Evolutionary conservation across 2,888 invertebrate genomes (phyloP).

Genomic region (Mythimna pallens): DNA sequence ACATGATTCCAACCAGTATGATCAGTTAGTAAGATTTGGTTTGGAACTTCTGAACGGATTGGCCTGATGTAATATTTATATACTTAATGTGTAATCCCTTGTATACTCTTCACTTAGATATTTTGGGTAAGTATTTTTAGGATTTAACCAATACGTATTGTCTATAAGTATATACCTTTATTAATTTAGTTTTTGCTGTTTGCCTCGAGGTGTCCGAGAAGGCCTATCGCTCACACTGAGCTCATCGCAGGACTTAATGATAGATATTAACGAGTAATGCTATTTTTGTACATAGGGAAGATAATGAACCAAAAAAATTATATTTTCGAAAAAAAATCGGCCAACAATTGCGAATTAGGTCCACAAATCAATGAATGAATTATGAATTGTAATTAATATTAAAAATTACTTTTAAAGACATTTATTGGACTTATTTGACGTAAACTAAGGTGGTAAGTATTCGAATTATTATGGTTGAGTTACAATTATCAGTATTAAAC

Average conservation of each 20-base stretch:
- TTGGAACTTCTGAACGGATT: slow-evolving; percentile 5
- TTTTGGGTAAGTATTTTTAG: slow-evolving; percentile 20
- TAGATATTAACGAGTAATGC: slow-evolving; percentile 56
- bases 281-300: slow-evolving; percentile 65
- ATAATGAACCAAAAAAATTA: slow-evolving; percentile 50
- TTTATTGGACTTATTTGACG: neutral
- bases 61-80: slow-evolving; percentile 14
- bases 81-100: slow-evolving; percentile 20
- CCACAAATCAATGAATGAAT: slow-evolving; percentile 16
- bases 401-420: neutral
- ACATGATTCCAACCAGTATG: neutral
- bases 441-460: slow-evolving; percentile 2
- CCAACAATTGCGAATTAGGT: slow-evolving; percentile 28
- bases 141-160: slow-evolving; percentile 8
- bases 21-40: neutral
- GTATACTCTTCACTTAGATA: slow-evolving; percentile 22
- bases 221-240: slow-evolving; percentile 46
- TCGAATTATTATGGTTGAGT: neutral
- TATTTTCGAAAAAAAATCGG: slow-evolving; percentile 55
- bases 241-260: slow-evolving; percentile 49
- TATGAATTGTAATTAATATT: slow-evolving; percentile 8
- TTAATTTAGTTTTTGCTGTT: slow-evolving; percentile 1
- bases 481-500: neutral
- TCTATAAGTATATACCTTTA: neutral
- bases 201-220: slow-evolving; percentile 46